Evolutionary conservation across 1,140 invertebrate genomes (phyloP), one percentile per base, ranked within the genome.

Genomic region (Melipona quadrifasciata): DNA sequence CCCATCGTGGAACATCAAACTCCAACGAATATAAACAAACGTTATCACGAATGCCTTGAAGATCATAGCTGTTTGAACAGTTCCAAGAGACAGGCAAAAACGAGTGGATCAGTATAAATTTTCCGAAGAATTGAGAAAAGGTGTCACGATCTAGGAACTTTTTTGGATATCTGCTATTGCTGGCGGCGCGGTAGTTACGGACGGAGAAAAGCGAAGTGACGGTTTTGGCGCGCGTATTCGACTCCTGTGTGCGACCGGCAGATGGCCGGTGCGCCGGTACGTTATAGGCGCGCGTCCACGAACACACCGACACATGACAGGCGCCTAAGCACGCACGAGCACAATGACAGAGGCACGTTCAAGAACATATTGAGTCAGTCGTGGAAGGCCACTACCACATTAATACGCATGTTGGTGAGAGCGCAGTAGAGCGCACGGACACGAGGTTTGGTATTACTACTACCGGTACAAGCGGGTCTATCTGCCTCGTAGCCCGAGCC

Each of bases 211-310:
- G 82, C 85, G 78, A 86, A 84, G 74, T 85, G 87, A 84, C 85
- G 85, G 87, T 91, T 91, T 91, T 91, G 91, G 91, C 91, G 91
- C 91, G 91, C 91, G 82, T 90, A 88, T 80, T 80, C 80, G 78
- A 87, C 83, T 91, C 89, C 85, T 78, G 76, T 21, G 53, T 81
- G 78, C 76, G 82, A 91, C 93, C 93, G 92, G 90, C 93, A 94
- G 93, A 94, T 94, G 93, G 93, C 93, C 91, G 87, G 82, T 87
- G 85, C 88, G 89, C 91, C 92, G 92, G 91, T 89, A 89, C 88
- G 72, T 77, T 78, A 72, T 82, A 89, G 87, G 87, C 87, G 86
- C 77, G 83, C 75, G 79, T 80, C 83, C 76, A 78, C 84, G 84
- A 86, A 86, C 84, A 21, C 79, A 78, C 84, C 79, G 65, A 77